Percentiles rank a stretch among this genome's conserved stretches.
phyloP scores from a whole-genome alignment of 2,797 vertebrate species.

The Novumbra hubbsi region DNA sequence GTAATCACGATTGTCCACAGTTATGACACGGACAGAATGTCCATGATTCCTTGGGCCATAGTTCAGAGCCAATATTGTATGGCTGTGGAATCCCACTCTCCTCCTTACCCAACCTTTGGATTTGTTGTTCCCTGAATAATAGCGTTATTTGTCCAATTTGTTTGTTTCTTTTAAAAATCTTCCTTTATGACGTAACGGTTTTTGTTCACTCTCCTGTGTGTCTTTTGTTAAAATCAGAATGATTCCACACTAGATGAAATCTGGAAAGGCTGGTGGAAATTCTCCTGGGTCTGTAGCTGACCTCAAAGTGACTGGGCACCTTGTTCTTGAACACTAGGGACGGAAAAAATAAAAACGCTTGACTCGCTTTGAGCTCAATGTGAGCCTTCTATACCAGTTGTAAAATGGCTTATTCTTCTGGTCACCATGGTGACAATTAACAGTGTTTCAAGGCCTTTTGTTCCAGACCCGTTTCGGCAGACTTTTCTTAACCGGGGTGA shows the following conservation, averaged over 20 bases:
- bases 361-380: conserved; percentile 75
- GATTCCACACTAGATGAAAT: conserved; percentile 59
- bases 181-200: conserved; percentile 12
- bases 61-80: conserved; percentile 73
- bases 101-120: conserved; percentile 69
- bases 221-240: conserved; percentile 21
- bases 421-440: conserved; percentile 97
- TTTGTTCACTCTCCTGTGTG: conserved; percentile 45
- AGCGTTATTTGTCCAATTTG: conserved; percentile 33
- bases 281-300: conserved; percentile 76
- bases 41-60: conserved; percentile 78
- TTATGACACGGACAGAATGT: conserved; percentile 81
- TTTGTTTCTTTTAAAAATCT: background rate
- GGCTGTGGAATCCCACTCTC: conserved; percentile 45
- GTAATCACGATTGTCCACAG: conserved; percentile 75
- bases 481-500: conserved; percentile 75
- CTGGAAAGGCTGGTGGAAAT: conserved; percentile 78
- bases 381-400: conserved; percentile 87
- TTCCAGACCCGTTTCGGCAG: conserved; percentile 83
- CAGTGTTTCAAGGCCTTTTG: conserved; percentile 92
- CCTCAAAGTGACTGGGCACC: conserved; percentile 85
- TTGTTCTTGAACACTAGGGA: conserved; percentile 75
- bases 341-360: conserved; percentile 12
- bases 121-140: conserved; percentile 52
- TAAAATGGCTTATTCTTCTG: conserved; percentile 97